A percentile compares a stretch with the other conserved stretches of the same genome.
Evolutionary conservation across 2,797 vertebrate genomes (phyloP).

Genomic region (Natrix natrix): DNA sequence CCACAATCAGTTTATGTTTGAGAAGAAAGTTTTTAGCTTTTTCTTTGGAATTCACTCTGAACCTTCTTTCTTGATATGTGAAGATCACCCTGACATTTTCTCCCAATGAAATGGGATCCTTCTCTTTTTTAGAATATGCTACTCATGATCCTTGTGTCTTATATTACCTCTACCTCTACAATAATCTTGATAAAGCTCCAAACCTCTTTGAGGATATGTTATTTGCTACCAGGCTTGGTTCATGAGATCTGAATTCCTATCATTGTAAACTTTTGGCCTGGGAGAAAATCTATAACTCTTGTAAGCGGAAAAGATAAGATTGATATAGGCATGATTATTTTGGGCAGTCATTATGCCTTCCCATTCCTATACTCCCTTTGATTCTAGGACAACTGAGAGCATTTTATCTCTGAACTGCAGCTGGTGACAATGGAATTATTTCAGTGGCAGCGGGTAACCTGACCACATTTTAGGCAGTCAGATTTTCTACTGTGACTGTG

Average conservation of each 20-base stretch:
- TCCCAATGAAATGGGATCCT: neutral
- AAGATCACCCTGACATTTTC: neutral
- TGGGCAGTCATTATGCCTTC: rapidly evolving
- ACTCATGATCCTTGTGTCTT: neutral
- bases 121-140: neutral
- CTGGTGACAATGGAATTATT: neutral
- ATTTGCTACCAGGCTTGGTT: neutral
- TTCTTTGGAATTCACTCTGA: neutral
- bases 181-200: neutral
- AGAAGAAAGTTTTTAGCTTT: neutral
- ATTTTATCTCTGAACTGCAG: neutral
- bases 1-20: neutral
- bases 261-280: neutral
- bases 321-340: neutral
- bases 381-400: neutral
- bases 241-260: neutral
- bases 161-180: neutral
- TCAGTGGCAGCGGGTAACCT: neutral
- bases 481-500: neutral
- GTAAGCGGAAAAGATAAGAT: neutral
- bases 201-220: neutral
- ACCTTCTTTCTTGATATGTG: neutral
- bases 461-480: neutral
- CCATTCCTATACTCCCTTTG: neutral
- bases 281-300: neutral